Conservation (phyloP, 2,113 vertebrate genomes). For the Physeter macrocephalus region DNA sequence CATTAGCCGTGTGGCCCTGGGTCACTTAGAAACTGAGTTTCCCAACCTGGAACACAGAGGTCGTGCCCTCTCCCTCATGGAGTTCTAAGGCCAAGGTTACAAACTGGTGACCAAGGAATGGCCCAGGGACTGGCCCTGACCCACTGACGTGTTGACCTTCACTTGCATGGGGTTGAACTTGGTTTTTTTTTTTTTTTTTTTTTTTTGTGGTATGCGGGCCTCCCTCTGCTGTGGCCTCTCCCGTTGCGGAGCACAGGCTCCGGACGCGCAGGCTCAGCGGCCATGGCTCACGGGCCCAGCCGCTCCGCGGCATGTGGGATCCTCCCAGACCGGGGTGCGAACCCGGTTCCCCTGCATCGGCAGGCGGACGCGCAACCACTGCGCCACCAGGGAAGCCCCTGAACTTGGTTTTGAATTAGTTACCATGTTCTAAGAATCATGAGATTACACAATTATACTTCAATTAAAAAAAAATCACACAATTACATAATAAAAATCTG, state of each 20-base stretch:
- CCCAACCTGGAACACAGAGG: background rate
- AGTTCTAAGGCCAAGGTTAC: background rate
- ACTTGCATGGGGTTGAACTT: background rate
- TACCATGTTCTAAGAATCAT: background rate
- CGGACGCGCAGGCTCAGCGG: no score
- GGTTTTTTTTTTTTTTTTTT: no score
- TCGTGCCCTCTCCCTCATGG: rapidly evolving
- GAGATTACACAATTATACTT: background rate
- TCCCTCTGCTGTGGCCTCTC: no score
- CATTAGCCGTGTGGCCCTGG: background rate
- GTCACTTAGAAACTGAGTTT: background rate
- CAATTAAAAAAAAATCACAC: background rate
- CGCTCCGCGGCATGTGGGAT: no score
- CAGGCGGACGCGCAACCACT: no score
- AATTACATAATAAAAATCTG: background rate
- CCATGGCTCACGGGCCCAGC: no score
- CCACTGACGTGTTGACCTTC: no score
- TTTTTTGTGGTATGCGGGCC: no score
- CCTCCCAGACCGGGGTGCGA: no score
- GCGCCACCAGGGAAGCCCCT: no score
- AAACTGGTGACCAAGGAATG: background rate
- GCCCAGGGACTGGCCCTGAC: background rate
- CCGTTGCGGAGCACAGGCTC: no score
- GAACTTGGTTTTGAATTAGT: background rate
- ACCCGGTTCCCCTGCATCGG: no score